A percentile compares a stretch with the other conserved stretches of the same genome.
These are phyloP conservation scores for Fratercula arctica DNA, from an alignment of 2,797 vertebrate species.

Conservation along the genomic window DNA sequence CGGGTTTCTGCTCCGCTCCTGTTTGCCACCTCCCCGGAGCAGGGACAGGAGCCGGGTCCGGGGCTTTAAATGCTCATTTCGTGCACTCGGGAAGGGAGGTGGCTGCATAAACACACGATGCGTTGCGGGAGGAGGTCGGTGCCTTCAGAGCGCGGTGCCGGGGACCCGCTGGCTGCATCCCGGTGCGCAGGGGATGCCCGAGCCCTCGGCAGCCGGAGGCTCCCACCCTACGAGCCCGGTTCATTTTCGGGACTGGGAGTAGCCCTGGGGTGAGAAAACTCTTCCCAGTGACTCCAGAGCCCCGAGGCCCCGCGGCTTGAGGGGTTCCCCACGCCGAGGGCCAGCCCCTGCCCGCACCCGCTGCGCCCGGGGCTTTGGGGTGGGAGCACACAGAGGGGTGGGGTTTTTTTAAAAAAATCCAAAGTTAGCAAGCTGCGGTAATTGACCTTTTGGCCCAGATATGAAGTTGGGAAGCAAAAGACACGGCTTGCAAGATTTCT, in stretches of 20 bases:
- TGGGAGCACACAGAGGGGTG: background rate
- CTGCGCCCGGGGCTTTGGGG: background rate
- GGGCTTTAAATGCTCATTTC: rapidly evolving
- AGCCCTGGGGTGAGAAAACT: background rate
- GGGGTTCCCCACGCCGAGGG: rapidly evolving
- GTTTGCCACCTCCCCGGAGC: background rate
- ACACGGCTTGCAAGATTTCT: constrained; percentile 14
- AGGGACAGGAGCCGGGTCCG: rapidly evolving
- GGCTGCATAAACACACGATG: rapidly evolving
- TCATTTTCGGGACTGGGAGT: rapidly evolving
- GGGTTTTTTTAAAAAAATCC: background rate
- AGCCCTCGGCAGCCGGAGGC: rapidly evolving
- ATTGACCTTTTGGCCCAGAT: constrained; percentile 57
- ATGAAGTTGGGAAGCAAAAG: constrained; percentile 29
- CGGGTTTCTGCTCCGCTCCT: background rate
- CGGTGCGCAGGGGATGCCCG: rapidly evolving
- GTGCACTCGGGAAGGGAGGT: rapidly evolving
- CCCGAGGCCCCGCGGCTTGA: background rate
- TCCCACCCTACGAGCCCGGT: background rate
- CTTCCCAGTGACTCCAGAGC: background rate
- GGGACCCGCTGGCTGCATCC: rapidly evolving
- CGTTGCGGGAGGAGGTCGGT: rapidly evolving
- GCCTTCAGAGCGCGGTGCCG: rapidly evolving
- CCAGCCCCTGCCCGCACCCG: rapidly evolving
- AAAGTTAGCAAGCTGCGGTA: background rate